Evolutionary conservation across 2,113 vertebrate genomes (phyloP).

Genomic region (Anoura caudifer): DNA sequence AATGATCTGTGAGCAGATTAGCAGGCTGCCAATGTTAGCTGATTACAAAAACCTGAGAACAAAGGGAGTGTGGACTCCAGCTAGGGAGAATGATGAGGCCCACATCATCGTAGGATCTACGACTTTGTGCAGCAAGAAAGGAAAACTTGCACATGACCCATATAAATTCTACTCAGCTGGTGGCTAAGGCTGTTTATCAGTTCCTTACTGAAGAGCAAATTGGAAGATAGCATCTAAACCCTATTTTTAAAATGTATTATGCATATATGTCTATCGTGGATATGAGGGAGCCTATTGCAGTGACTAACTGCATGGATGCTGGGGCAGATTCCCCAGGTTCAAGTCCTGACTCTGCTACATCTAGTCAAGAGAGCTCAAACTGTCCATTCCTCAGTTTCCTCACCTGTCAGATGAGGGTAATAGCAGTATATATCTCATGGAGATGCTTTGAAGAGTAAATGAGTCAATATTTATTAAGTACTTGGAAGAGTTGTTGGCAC

Average conservation of each 20-base stretch:
- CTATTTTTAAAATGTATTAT: background rate
- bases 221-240: background rate
- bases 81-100: background rate
- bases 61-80: background rate
- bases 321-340: background rate
- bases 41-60: background rate
- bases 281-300: background rate
- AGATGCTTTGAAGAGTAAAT: background rate
- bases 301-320: too few species aligned
- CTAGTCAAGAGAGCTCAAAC: background rate
- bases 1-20: background rate
- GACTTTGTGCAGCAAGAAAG: background rate
- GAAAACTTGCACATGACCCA: background rate
- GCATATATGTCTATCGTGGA: rapidly evolving
- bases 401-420: background rate
- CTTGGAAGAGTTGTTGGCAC: background rate
- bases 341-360: background rate
- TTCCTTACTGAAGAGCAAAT: background rate
- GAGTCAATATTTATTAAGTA: background rate
- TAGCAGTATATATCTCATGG: background rate
- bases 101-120: background rate
- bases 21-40: background rate
- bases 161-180: background rate
- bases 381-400: background rate
- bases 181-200: background rate